Base-by-base conservation (phyloP, 2,113 vertebrate species). In the Sinocyclocheilus rhinocerous region DNA sequence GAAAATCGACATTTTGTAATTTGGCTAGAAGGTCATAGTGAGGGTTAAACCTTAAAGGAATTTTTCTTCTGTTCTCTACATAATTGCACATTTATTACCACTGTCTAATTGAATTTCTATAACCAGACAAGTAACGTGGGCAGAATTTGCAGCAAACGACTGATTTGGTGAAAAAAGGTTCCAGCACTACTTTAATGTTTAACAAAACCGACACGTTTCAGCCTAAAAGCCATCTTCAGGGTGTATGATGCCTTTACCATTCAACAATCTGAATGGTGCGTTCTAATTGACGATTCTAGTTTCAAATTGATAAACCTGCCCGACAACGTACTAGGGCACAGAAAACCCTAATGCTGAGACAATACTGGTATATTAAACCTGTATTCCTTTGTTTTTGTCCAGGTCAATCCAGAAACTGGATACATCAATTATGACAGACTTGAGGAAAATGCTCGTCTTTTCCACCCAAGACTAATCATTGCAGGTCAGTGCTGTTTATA, bases 321-420 rank as follows among this genome's bases (percentile, higher is more conserved):
- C 0, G 18, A 22, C 55, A 22, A 2, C 20, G 3, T 8, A 59
- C 55, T 22, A 59, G 18, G 55, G 18, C 18, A 59, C 55, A 59
- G 6, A 22, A 59, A 22, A 59, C 55, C 55, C 55, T 59, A 22
- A 59, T 22, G 20, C 57, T 59, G 57, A 59, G 7, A 59, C 57
- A 59, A 3, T 7, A 59, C 20, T 22, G 6, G 57, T 22, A 22
- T 9, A 22, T 59, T 22, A 22, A 10, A 61, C 20, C 57, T 22
- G 20, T 22, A 8, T 22, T 59, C 6, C 22, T 61, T 61, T 61
- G 1, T n/a, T 61, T 61, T n/a, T 61, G 57, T 61, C n/a, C 50
- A 99, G 98, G 98, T 99, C n/a, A 93, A 97, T 90, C 97, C 96
- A 16, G 95, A 97, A 84, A 98, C 97, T 0, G 98, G 97, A 61